Base-by-base conservation (phyloP, 2,797 vertebrate genomes). In the Enoplosus armatus region DNA sequence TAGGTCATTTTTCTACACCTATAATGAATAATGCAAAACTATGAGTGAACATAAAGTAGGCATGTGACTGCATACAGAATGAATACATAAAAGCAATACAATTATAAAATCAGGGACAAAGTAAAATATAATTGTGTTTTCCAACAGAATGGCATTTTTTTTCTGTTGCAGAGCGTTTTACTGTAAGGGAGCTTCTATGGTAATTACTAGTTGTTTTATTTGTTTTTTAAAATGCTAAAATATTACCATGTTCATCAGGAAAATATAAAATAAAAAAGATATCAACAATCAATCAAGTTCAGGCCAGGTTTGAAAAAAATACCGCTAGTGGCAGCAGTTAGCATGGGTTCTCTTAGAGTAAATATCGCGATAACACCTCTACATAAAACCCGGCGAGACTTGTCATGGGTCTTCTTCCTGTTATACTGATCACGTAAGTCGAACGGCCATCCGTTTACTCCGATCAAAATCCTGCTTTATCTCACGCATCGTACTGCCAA, bases 371-470 rank as follows among this genome's bases (percentile, higher is more conserved):
- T 85, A 41, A 11, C 67, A 16, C 1, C 0, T 0, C 0, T 0
- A 2, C 0, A 91, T 92, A 96, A 91, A 93, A 18, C 0, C 33
- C 5, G 1, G 7, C 74, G 85, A 77, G 82, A 89, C 92, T 53
- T 22, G 0, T 0, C 1, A 0, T 0, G 0, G 90, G 70, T 63
- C 95, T 96, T 96, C 95, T 96, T 96, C 95, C 95, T 96, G 90
- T 94, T 80, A 26, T 6, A 82, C 43, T 62, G 73, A 96, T 96
- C 96, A 96, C 96, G 96, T 96, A 96, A 96, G 95, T 95, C 0
- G 0, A 0, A 16, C 5, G 0, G 0, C n/a, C n/a, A 3, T 0
- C 22, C 1, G 1, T 0, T 3, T 0, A 0, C 1, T 5, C 8
- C 0, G 1, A 0, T 1, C 0, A 2, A 45, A 86, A 92, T 92